Base-by-base conservation (phyloP, 92 coral and sea anemone species). In the Montipora capitata region DNA sequence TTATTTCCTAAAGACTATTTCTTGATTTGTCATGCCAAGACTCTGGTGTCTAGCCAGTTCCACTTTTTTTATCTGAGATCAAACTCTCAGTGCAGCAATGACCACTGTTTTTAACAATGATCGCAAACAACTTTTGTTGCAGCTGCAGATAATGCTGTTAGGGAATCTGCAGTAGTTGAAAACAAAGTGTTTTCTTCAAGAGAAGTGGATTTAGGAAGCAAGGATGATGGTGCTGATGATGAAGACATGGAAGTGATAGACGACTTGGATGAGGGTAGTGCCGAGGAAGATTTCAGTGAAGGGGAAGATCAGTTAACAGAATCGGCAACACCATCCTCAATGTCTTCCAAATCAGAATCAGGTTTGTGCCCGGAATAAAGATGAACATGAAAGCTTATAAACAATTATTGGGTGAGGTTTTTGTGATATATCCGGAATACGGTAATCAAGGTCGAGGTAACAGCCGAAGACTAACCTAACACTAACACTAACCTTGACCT, bases 191-290 rank as follows among this genome's bases (percentile, higher is more conserved):
- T 81, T n/a, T 3, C 16, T 4, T 51, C 68, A 0, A 93, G 85
- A 20, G 94, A 86, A 43, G 49, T 61, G 81, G 93, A 86, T 38
- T 49, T 61, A 44, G 45, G 45, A 51, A 91, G 88, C 51, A 83
- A 86, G 81, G 85, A 73, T 68, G 78, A 39, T 7, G 74, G 69
- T 14, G 91, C 83, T 10, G 79, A 87, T 13, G 93, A 91, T 76
- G 96, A 91, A 14, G 95, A 94, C 54, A 94, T 96, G 93, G 97
- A 96, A 6, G 88, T 95, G 13, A 90, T 89, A 44, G 98, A 96
- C 72, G 98, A 93, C 43, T 92, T 92, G 14, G 97, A 90, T 44
- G 96, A 90, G 84, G 91, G 87, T 3, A 94, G 97, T 82, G 7
- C 10, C 2, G 52, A 5, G 52, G 95, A 88, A 3, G 98, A 93